These are phyloP conservation scores for Tylochromis polylepis DNA, from an alignment of 2,113 vertebrate species.

Conservation along the genomic window DNA sequence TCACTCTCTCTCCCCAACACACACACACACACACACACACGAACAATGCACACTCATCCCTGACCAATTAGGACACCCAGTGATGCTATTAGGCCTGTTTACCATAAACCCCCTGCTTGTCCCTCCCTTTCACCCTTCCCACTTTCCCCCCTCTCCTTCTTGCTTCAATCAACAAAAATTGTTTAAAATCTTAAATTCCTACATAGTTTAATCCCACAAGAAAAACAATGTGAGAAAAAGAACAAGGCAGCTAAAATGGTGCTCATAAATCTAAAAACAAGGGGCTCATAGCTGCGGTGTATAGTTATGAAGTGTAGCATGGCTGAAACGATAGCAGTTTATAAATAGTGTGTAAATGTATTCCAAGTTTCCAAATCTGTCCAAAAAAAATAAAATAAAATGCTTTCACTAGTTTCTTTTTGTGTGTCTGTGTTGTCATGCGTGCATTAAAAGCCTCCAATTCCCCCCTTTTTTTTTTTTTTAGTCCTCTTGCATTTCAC, in stretches of 20 bases:
- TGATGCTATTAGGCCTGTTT: slow-evolving; percentile 64
- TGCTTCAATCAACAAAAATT: not conserved
- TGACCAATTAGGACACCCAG: slow-evolving; percentile 62
- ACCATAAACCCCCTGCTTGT: slow-evolving; percentile 43
- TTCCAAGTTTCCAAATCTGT: not conserved
- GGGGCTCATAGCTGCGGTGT: not conserved
- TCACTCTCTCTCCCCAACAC: not conserved
- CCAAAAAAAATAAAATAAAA: not conserved
- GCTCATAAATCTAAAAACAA: not conserved
- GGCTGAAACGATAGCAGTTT: not conserved
- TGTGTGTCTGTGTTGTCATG: not conserved
- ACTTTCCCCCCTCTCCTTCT: not conserved
- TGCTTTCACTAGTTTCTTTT: not conserved
- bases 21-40: not conserved
- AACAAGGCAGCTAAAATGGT: not conserved
- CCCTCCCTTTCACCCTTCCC: not conserved
- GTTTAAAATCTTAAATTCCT: not conserved
- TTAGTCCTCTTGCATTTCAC: not conserved
- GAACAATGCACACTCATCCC: not conserved
- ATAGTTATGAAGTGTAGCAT: not conserved
- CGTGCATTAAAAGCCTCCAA: not conserved
- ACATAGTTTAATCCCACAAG: not conserved
- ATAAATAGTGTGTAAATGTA: not conserved
- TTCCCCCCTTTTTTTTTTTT: not conserved
- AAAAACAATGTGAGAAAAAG: not conserved